Base-by-base conservation (phyloP, 2,113 vertebrate genomes). In the Pseudopipra pipra region DNA sequence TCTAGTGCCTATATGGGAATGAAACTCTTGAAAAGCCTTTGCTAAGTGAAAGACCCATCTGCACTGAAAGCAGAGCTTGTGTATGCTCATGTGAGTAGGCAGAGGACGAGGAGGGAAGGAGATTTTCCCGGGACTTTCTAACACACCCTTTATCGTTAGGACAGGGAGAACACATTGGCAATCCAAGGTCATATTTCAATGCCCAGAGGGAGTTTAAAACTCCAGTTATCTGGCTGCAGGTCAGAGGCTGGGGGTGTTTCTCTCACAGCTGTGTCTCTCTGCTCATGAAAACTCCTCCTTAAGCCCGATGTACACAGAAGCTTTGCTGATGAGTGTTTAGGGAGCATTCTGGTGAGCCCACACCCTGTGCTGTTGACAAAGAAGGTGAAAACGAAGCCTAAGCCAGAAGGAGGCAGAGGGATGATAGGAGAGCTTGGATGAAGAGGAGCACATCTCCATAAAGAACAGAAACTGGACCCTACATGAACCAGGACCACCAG, bases 401-500 rank as follows among this genome's bases (percentile, higher is more conserved):
- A 82, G 11, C 14, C 55, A 66, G 74, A 41, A 80, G 62, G 55
- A 18, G 52, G 21, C 2, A 0, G 35, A 74, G 85, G 39, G 49
- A 35, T 59, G 15, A 37, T 25, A 37, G 70, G 68, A 88, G 55
- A 84, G 49, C 41, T 85, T 18, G 7, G 59, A 71, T 33, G 72
- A 58, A 39, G 33, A 92, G 41, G 49, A 66, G 23, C 59, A 46
- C 27, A 46, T 56, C 25, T 61, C 24, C 12, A 2, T 43, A 24
- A 80, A 62, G 35, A 72, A 44, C 23, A 75, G 84, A 67, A 81
- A 72, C 24, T 0, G 9, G 72, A 25, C 56, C 56, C 66, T 68
- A 0, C 1, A 0, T 76, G 66, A 68, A 41, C 14, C 11, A 17
- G 1, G 4, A 41, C 43, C 77, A 75, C 49, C 8, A 1, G 44